phyloP scores from a whole-genome alignment of 2,113 vertebrate species.

The Echinops telfairi region DNA sequence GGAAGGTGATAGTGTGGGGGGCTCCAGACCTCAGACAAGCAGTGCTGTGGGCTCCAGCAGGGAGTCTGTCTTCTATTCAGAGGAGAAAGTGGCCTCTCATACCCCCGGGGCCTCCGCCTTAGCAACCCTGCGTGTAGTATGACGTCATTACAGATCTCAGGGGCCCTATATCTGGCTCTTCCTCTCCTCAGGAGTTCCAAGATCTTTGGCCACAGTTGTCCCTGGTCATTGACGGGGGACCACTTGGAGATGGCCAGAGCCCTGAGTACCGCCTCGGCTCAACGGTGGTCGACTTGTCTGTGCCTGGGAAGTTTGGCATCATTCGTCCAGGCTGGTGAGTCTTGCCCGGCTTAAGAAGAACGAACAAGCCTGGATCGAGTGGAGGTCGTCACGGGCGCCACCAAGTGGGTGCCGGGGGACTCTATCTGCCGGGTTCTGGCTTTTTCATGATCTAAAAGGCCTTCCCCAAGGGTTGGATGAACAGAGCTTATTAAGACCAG shows the following conservation, averaged over 20 bases:
- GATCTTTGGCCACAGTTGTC: conserved; percentile 95
- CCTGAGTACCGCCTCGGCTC: conserved; percentile 93
- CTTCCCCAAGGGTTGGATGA: not conserved
- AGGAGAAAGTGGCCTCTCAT: conserved; percentile 7
- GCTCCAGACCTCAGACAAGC: not conserved
- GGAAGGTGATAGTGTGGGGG: not conserved
- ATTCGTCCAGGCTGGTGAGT: conserved; percentile 96
- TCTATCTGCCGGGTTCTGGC: not conserved
- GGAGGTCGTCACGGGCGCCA: not conserved
- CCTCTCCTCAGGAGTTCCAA: conserved; percentile 92
- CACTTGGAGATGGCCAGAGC: conserved; percentile 89
- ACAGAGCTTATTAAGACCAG: not conserved
- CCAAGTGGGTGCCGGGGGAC: not conserved
- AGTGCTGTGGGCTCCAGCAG: not conserved
- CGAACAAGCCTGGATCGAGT: not conserved
- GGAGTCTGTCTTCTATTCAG: conserved; percentile 15
- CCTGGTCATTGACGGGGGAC: conserved; percentile 94
- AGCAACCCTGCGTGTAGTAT: not conserved
- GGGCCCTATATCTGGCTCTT: not conserved
- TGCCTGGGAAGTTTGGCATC: conserved; percentile 90
- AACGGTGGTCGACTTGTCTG: conserved; percentile 95
- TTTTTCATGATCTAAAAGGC: conserved; percentile 11
- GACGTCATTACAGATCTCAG: not conserved
- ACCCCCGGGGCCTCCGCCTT: not conserved
- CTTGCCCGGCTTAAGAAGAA: not conserved